Conservation (phyloP, 1,140 invertebrate species). For the Lasioglossum albipes region DNA sequence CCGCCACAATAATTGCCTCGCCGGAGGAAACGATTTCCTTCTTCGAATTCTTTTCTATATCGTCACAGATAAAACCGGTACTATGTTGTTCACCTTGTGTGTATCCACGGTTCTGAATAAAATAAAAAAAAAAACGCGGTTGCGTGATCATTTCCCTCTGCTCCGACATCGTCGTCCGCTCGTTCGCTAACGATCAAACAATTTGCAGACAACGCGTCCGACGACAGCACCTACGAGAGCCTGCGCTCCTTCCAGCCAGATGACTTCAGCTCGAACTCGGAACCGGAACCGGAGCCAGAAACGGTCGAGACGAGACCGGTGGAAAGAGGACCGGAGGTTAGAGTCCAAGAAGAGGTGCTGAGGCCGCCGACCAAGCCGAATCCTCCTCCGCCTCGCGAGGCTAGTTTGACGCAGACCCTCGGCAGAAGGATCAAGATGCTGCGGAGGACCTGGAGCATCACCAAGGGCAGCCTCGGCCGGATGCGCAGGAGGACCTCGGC, state of each 20-base stretch:
- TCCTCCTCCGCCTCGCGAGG: constrained; percentile 73
- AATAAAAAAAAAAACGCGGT: too few relatives aligned
- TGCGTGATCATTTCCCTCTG: too few relatives aligned
- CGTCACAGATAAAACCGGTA: too few relatives aligned
- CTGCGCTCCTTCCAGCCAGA: constrained; percentile 67
- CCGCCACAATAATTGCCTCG: too few relatives aligned
- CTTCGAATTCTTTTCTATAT: too few relatives aligned
- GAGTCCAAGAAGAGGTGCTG: neutral
- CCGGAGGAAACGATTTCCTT: too few relatives aligned
- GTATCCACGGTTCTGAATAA: too few relatives aligned
- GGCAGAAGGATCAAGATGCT: constrained; percentile 74
- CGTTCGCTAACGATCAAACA: neutral
- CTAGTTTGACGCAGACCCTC: constrained; percentile 71
- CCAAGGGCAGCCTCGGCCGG: constrained; percentile 74
- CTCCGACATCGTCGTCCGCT: too few relatives aligned
- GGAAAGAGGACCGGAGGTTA: neutral
- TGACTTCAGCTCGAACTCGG: constrained; percentile 65
- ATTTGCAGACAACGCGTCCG: constrained; percentile 71
- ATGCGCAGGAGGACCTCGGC: constrained; percentile 69
- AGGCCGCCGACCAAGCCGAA: constrained; percentile 72
- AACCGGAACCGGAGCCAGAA: constrained; percentile 9
- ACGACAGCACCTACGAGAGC: constrained; percentile 77
- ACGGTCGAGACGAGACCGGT: neutral
- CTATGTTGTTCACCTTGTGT: too few relatives aligned
- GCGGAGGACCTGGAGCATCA: constrained; percentile 76